Conservation (phyloP, 2,113 vertebrate genomes). For the Athene cunicularia region DNA sequence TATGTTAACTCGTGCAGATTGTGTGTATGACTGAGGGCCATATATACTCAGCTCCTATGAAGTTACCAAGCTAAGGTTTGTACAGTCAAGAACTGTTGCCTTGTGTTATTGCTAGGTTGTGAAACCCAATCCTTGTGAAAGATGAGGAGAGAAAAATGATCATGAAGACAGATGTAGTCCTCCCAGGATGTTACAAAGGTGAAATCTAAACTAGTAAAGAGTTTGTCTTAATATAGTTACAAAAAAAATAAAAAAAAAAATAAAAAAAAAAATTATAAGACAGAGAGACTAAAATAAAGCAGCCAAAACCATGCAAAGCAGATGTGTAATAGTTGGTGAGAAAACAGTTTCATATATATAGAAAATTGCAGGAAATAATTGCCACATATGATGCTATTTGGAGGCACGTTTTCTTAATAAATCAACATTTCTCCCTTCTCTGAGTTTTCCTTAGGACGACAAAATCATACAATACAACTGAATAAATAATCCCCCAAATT, state of each 20-base stretch:
- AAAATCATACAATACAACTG: neutral
- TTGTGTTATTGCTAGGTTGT: neutral
- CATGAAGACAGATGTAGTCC: constrained; percentile 3
- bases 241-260: neutral
- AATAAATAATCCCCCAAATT: neutral
- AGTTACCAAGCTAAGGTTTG: neutral
- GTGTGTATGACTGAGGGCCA: neutral
- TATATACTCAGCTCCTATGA: neutral
- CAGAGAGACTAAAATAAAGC: neutral
- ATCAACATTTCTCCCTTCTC: neutral
- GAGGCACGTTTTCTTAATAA: neutral
- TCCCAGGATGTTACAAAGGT: neutral
- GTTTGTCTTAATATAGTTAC: neutral
- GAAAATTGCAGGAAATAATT: neutral
- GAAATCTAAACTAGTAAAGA: neutral
- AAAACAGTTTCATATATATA: neutral
- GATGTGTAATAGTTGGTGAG: neutral
- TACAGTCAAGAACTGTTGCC: neutral
- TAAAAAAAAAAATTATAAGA: neutral
- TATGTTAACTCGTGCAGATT: neutral
- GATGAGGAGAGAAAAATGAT: neutral
- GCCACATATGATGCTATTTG: neutral
- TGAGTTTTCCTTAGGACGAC: neutral
- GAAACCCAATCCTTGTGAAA: constrained; percentile 1
- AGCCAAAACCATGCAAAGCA: neutral